Conservation (phyloP, 2,113 vertebrate species). For the Calyptomena viridis region DNA sequence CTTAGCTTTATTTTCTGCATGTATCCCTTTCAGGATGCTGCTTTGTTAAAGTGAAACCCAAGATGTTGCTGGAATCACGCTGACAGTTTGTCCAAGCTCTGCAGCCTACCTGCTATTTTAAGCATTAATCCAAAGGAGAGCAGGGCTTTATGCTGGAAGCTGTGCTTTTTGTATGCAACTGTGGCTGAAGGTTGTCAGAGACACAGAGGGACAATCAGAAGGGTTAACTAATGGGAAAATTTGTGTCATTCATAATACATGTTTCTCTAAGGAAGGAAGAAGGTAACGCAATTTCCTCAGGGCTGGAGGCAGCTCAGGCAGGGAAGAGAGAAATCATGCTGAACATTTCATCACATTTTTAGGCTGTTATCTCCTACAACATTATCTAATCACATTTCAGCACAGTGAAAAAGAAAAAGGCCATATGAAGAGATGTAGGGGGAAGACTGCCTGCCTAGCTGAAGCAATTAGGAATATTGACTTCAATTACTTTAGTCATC, state of each 20-base stretch:
- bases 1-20: background rate
- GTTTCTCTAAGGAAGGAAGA: background rate
- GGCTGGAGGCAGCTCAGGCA: background rate
- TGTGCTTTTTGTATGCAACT: background rate
- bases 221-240: constrained; percentile 33
- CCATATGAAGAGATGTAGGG: background rate
- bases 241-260: constrained; percentile 7
- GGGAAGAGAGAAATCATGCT: constrained; percentile 20
- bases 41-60: background rate
- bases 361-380: constrained; percentile 15
- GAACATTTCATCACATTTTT: constrained; percentile 27
- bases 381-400: constrained; percentile 7
- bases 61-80: background rate
- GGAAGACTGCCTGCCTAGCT: background rate
- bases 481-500: background rate
- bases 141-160: constrained; percentile 18
- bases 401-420: background rate
- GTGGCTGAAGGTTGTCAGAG: background rate
- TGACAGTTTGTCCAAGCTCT: constrained; percentile 23
- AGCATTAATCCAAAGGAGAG: background rate
- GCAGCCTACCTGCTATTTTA: constrained; percentile 26
- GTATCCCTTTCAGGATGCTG: background rate
- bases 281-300: background rate
- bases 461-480: background rate
- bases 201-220: background rate